A percentile compares a stretch with the other conserved stretches of the same genome.
phyloP scores from a whole-genome alignment of 2,797 vertebrate genomes.

The Cebuella pygmaea region DNA sequence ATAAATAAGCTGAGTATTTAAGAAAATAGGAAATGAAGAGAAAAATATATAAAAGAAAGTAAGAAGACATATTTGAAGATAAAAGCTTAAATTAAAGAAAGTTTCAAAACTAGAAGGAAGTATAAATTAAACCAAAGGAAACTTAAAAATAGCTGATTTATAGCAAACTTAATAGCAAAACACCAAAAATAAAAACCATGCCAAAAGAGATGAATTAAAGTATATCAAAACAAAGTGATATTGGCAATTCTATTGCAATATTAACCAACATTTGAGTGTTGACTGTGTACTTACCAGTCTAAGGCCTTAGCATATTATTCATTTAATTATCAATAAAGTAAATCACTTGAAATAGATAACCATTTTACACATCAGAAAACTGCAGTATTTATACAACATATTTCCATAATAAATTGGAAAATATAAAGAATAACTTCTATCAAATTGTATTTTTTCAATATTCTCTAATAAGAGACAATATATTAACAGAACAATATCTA shows the following conservation, averaged over 20 bases:
- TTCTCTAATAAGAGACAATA: not conserved
- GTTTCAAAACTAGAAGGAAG: not conserved
- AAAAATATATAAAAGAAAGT: not conserved
- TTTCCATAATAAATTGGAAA: constrained; percentile 10
- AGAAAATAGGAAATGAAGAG: constrained; percentile 9
- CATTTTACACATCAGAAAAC: not conserved
- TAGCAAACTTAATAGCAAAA: not conserved
- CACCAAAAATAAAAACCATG: not conserved
- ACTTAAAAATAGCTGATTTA: not conserved
- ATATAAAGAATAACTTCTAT: not conserved
- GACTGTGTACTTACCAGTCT: not conserved
- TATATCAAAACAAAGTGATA: not conserved
- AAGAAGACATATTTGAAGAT: not conserved
- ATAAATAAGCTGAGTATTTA: not conserved
- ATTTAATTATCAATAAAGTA: not conserved
- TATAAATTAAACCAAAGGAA: not conserved
- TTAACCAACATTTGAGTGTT: not conserved
- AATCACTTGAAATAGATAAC: not conserved
- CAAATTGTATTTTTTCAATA: not conserved
- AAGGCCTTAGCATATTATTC: not conserved
- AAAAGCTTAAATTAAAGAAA: constrained; percentile 17
- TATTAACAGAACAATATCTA: not conserved
- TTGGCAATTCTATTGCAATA: not conserved
- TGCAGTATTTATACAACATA: not conserved
- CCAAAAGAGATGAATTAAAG: not conserved